phyloP scores from a whole-genome alignment of 2,113 vertebrate genomes.

The Centrocercus urophasianus region DNA sequence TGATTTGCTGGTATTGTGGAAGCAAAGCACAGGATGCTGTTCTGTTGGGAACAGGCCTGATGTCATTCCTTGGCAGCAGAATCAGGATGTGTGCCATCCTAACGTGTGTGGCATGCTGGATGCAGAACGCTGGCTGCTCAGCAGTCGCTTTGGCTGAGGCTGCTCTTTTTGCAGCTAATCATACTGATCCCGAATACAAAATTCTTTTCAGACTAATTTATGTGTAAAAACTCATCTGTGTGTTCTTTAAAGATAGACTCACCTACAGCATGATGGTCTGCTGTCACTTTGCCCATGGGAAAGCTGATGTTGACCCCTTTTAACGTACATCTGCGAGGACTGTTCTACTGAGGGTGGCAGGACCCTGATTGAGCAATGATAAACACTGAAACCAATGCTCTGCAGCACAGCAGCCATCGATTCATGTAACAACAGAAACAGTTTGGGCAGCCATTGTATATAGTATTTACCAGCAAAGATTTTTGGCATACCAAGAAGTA shows the following conservation, averaged over 20 bases:
- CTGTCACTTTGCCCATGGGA: neutral
- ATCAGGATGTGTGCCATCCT: rapidly evolving
- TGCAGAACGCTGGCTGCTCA: rapidly evolving
- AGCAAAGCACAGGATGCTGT: rapidly evolving
- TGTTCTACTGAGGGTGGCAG: neutral
- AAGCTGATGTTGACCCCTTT: neutral
- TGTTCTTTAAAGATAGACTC: neutral
- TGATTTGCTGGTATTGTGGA: rapidly evolving
- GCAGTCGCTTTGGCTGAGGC: neutral
- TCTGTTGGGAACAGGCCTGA: rapidly evolving
- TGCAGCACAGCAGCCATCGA: rapidly evolving
- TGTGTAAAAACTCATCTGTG: rapidly evolving
- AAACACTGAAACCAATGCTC: neutral
- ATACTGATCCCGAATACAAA: neutral
- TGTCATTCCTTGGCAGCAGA: rapidly evolving
- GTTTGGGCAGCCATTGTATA: neutral
- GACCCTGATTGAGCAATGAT: neutral
- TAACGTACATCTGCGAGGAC: neutral
- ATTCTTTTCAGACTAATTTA: neutral
- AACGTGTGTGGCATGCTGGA: rapidly evolving
- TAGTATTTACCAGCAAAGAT: neutral
- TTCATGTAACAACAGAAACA: neutral
- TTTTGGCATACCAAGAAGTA: neutral
- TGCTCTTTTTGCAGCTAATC: neutral
- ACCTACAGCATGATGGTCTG: rapidly evolving